Evolutionary conservation across 1,140 invertebrate species (phyloP).

Genomic region (Centruroides vittatus): DNA sequence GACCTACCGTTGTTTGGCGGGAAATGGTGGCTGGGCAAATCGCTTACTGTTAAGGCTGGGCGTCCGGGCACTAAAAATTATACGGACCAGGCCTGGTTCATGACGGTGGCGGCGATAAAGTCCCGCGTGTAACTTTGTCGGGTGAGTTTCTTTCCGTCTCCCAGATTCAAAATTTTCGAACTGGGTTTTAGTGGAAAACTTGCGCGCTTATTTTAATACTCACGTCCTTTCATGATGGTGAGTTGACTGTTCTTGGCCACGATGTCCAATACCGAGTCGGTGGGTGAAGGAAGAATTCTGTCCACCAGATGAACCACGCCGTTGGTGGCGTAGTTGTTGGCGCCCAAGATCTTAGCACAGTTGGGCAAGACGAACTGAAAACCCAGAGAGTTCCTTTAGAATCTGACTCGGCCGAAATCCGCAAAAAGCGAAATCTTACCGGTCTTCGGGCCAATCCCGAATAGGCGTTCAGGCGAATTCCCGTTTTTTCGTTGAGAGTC

Average conservation of each 20-base stretch:
- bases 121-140: too few relatives aligned
- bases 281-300: slow-evolving; percentile 32
- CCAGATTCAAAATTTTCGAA: neutral
- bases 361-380: slow-evolving; percentile 27
- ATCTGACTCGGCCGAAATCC: too few relatives aligned
- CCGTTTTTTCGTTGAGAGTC: neutral
- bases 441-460: slow-evolving; percentile 19
- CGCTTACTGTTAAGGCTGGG: too few relatives aligned
- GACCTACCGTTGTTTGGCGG: too few relatives aligned
- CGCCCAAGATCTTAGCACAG: slow-evolving; percentile 25
- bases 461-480: slow-evolving; percentile 13
- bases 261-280: slow-evolving; percentile 32
- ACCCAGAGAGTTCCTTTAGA: too few relatives aligned
- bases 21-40: too few relatives aligned
- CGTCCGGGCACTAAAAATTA: too few relatives aligned
- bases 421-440: neutral
- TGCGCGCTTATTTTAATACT: slow-evolving; percentile 3
- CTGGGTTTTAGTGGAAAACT: too few relatives aligned
- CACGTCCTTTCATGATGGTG: slow-evolving; percentile 34
- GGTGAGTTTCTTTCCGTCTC: too few relatives aligned
- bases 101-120: too few relatives aligned
- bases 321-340: slow-evolving; percentile 35
- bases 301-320: slow-evolving; percentile 40
- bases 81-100: too few relatives aligned
- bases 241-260: slow-evolving; percentile 34